Evolutionary conservation across 2,113 vertebrate species (phyloP), one percentile per base, ranked within the genome.

Genomic region (Hydrochoerus hydrochaeris): DNA sequence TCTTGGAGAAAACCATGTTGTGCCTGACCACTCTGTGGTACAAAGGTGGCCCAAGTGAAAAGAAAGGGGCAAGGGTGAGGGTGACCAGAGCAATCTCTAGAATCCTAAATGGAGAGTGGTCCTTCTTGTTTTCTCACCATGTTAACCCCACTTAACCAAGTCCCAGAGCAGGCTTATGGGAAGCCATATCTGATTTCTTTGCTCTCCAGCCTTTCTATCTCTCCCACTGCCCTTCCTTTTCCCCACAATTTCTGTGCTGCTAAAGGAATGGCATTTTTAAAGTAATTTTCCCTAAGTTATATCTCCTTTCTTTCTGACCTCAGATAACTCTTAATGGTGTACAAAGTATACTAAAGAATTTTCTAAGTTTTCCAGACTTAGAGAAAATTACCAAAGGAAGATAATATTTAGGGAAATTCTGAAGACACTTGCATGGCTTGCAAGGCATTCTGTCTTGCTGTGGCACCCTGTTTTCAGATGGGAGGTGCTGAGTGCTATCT

Each of bases 401-500:
- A 71, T 41, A 75, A 86, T 63, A 86, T 52, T 90, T 49, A 19
- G 54, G 44, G n/a, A 63, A 89, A 28, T 85, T 89, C 90, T 88
- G 60, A 24, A 85, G 54, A 57, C 32, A 92, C 0, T 41, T 80
- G 30, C 85, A 88, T 73, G 38, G 57, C 46, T 93, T 46, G 22
- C 85, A 87, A 83, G 19, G 28, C 30, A 46, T 52, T 35, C 49
- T 69, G 24, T 91, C 67, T 83, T 81, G 22, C 19, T 69, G 19
- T 77, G 41, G 35, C n/a, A 91, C 71, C 67, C 30, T 91, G 20
- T 67, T 17, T 91, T 44, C 22, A 60, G 26, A 71, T 93, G n/a
- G 44, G 19, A 94, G 63, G 32, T 73, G 19, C n/a, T 95, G 35
- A 84, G 71, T 92, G 95, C 41, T 89, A 65, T 57, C 22, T 81